Conservation (phyloP, 2,113 vertebrate species). For the Lepidiolamprologus cunningtoni region DNA sequence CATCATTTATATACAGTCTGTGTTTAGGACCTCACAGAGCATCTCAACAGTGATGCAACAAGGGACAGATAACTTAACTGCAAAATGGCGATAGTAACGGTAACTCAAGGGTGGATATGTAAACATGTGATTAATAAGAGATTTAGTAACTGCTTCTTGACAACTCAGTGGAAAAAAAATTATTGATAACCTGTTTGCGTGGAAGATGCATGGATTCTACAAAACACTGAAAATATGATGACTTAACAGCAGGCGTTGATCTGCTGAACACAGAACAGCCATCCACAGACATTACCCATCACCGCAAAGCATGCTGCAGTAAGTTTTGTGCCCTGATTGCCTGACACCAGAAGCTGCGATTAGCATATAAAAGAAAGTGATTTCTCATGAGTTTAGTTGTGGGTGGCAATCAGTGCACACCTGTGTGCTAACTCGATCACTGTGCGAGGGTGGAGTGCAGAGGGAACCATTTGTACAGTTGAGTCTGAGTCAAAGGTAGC, state of each 20-base stretch:
- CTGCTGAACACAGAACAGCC: conserved; percentile 19
- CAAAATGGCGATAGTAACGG: neutral
- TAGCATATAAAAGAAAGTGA: neutral
- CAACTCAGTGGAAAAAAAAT: neutral
- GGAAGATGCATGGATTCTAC: neutral
- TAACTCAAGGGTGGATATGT: neutral
- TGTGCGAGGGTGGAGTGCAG: conserved; percentile 6
- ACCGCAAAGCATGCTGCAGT: conserved; percentile 5
- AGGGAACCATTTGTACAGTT: conserved; percentile 1
- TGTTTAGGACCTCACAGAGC: neutral
- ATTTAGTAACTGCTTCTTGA: neutral
- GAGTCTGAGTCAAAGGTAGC: conserved; percentile 23
- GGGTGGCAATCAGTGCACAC: neutral
- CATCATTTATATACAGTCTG: neutral
- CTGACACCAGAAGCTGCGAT: neutral
- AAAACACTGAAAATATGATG: conserved; percentile 46
- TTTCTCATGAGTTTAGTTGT: neutral
- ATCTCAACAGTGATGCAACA: neutral
- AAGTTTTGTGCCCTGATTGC: neutral
- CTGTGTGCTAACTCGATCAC: neutral
- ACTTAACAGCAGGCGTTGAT: neutral
- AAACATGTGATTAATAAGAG: neutral
- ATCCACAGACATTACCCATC: conserved; percentile 21
- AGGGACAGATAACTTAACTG: neutral
- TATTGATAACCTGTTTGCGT: neutral